Conservation (phyloP, 2,888 invertebrate species). For the Aleiodes leptofemur region DNA sequence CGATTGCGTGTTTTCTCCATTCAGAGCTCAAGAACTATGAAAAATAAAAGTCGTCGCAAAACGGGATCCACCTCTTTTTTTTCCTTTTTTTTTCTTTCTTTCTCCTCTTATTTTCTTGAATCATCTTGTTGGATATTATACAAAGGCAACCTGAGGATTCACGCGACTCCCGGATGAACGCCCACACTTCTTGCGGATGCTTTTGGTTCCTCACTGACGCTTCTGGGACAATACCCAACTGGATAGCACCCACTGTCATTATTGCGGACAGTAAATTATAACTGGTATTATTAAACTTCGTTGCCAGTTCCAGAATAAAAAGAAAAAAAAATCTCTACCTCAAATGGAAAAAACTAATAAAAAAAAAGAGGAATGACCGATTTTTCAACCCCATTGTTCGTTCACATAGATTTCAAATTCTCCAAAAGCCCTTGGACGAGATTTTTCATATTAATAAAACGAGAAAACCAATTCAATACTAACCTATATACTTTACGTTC, state of each 20-base stretch:
- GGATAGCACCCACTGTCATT: conserved; percentile 1
- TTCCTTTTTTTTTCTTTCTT: background rate
- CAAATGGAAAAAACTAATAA: too few species aligned
- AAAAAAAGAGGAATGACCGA: too few species aligned
- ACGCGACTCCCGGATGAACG: conserved; percentile 49
- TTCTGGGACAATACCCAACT: conserved; percentile 27
- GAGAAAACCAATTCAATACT: conserved; percentile 17
- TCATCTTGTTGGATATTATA: conserved; percentile 47
- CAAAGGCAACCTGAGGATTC: conserved; percentile 52
- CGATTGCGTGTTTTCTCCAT: conserved; percentile 10
- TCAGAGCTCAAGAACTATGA: background rate
- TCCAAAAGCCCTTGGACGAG: conserved; percentile 4
- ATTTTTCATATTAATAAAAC: conserved; percentile 28
- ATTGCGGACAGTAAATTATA: conserved; percentile 19
- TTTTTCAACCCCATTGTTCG: too few species aligned
- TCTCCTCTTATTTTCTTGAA: background rate
- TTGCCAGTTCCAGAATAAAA: conserved; percentile 2
- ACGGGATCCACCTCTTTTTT: background rate
- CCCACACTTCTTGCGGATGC: conserved; percentile 47
- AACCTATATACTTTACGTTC: background rate
- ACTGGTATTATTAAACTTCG: conserved; percentile 18
- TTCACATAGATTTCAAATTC: background rate
- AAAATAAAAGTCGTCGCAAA: background rate
- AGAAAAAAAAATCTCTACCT: background rate
- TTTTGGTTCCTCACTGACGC: conserved; percentile 22